These are phyloP conservation scores for Haliclona indistincta DNA, from an alignment of 37 sponge, comb jelly and placozoan species.

Conservation along the genomic window DNA sequence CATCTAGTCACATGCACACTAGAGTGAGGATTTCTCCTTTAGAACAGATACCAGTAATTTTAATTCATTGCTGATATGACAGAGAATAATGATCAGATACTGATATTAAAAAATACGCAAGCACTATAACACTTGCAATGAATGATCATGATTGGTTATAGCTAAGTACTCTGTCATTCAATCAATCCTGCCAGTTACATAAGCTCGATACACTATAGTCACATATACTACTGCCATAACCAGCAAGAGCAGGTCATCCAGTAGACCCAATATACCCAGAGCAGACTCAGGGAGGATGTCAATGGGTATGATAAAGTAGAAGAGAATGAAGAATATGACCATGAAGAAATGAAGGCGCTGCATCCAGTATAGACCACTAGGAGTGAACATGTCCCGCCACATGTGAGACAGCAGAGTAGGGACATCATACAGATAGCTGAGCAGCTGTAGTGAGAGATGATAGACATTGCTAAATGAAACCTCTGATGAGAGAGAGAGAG, in stretches of 20 bases:
- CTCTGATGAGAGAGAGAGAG: neutral
- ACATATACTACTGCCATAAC: conserved; percentile 48
- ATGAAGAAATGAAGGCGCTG: conserved; percentile 65
- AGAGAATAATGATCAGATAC: too few relatives aligned
- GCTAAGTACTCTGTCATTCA: too few relatives aligned
- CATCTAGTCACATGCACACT: too few relatives aligned
- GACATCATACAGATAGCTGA: conserved; percentile 88
- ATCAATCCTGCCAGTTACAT: conserved; percentile 16
- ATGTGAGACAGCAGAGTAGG: conserved; percentile 82
- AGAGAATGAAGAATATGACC: conserved; percentile 39
- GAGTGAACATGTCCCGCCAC: conserved; percentile 65
- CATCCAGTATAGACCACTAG: conserved; percentile 51
- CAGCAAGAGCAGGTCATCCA: conserved; percentile 89
- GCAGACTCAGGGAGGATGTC: conserved; percentile 93
- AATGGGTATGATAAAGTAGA: conserved; percentile 87
- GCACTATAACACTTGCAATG: too few relatives aligned
- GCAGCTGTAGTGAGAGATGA: conserved; percentile 35
- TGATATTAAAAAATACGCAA: too few relatives aligned
- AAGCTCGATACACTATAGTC: conserved; percentile 64
- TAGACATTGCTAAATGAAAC: neutral
- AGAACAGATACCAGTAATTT: too few relatives aligned
- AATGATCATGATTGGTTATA: too few relatives aligned
- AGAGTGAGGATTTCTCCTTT: too few relatives aligned
- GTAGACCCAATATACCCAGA: conserved; percentile 81
- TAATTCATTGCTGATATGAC: too few relatives aligned